Percentiles rank a stretch among this genome's conserved stretches.
Conservation (phyloP, 1,140 invertebrate genomes). For the Cheumatopsyche charites region DNA sequence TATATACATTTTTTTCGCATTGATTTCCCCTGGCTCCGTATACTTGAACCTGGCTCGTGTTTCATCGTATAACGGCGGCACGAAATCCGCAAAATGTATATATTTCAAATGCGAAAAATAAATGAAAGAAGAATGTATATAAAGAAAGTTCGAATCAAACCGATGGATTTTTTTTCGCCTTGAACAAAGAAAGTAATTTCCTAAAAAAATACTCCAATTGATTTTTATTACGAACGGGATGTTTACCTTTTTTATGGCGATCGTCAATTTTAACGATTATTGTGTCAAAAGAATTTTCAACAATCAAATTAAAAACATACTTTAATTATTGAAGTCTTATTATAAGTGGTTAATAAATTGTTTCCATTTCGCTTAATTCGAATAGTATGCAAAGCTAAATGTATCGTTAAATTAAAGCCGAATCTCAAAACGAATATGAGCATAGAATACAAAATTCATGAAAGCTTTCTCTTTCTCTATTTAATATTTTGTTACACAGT, state of each 20-base stretch:
- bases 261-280: background rate
- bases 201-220: background rate
- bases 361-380: too few species aligned
- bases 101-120: constrained; percentile 5
- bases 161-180: too few species aligned
- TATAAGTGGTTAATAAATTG: too few species aligned
- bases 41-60: constrained; percentile 6
- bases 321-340: too few species aligned
- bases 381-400: too few species aligned
- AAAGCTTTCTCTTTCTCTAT: too few species aligned
- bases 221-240: background rate
- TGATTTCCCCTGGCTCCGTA: constrained; percentile 8
- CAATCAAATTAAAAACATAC: too few species aligned
- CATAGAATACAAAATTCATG: too few species aligned
- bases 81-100: too few species aligned
- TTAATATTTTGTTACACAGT: too few species aligned
- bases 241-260: constrained; percentile 2
- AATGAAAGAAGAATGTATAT: background rate
- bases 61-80: background rate
- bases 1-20: constrained; percentile 1
- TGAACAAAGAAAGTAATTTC: constrained; percentile 9
- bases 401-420: too few species aligned
- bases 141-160: background rate
- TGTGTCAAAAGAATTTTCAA: background rate
- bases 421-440: too few species aligned